Evolutionary conservation across 2,888 invertebrate species (phyloP).

Genomic region (Toxonevra muliebris): DNA sequence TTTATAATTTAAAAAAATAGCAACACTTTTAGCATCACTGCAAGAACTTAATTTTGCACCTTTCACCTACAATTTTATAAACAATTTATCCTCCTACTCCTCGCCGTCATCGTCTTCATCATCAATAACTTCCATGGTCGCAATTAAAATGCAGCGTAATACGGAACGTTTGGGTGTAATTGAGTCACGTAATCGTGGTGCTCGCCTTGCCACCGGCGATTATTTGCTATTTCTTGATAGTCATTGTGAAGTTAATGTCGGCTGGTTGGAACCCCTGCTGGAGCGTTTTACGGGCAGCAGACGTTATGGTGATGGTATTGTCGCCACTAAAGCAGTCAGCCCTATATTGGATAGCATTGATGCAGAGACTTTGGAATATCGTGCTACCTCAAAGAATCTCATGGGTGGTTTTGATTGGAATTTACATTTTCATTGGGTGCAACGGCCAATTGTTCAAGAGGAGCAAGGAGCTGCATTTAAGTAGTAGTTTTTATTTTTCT

Average conservation of each 20-base stretch:
- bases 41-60: constrained; percentile 13
- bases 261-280: constrained; percentile 66
- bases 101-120: background rate
- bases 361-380: constrained; percentile 62
- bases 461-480: too few relatives aligned
- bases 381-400: constrained; percentile 53
- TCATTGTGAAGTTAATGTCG: constrained; percentile 64
- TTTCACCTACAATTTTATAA: constrained; percentile 9
- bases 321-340: constrained; percentile 59
- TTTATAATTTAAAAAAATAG: background rate
- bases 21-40: constrained; percentile 4
- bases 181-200: constrained; percentile 63
- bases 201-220: constrained; percentile 56
- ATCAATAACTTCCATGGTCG: background rate
- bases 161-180: constrained; percentile 58
- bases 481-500: too few relatives aligned
- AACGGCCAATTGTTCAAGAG: constrained; percentile 10
- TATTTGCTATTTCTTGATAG: constrained; percentile 64
- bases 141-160: constrained; percentile 48
- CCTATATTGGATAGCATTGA: constrained; percentile 66
- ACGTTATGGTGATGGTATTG: constrained; percentile 6
- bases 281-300: constrained; percentile 42
- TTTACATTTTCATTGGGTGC: constrained; percentile 66
- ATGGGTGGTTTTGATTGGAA: constrained; percentile 68
- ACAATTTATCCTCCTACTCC: background rate